Conservation (phyloP, 2,888 invertebrate genomes). For the Toxonevra muliebris region DNA sequence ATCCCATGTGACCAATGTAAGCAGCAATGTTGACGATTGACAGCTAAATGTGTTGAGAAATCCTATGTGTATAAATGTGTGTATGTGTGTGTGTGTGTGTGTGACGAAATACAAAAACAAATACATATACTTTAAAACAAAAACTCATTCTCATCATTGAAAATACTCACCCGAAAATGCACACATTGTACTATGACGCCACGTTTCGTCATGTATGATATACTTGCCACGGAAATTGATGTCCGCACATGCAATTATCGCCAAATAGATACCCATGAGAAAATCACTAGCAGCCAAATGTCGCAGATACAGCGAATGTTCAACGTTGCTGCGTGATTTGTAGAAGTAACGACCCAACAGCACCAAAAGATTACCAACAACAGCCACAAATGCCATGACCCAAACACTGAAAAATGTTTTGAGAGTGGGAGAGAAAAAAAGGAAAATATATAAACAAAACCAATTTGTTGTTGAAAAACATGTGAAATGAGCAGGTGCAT, state of each 20-base stretch:
- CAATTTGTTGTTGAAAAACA: too few relatives aligned
- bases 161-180: constrained; percentile 66
- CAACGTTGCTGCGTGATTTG: constrained; percentile 68
- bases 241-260: constrained; percentile 70
- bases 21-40: constrained; percentile 70
- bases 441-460: too few relatives aligned
- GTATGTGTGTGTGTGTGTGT: not conserved
- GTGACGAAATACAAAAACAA: too few relatives aligned
- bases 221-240: constrained; percentile 68
- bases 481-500: too few relatives aligned
- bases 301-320: constrained; percentile 71
- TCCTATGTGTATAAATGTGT: constrained; percentile 58
- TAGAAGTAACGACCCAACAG: constrained; percentile 68
- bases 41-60: constrained; percentile 71
- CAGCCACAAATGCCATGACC: constrained; percentile 70
- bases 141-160: not conserved
- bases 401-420: constrained; percentile 67
- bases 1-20: constrained; percentile 72
- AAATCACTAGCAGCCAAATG: constrained; percentile 72
- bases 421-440: constrained; percentile 25
- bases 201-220: constrained; percentile 68
- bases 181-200: constrained; percentile 70
- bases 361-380: constrained; percentile 70
- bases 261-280: constrained; percentile 72
- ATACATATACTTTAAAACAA: too few relatives aligned